Conservation (phyloP, 1,140 invertebrate genomes). For the Caenorhabditis brenneri region DNA sequence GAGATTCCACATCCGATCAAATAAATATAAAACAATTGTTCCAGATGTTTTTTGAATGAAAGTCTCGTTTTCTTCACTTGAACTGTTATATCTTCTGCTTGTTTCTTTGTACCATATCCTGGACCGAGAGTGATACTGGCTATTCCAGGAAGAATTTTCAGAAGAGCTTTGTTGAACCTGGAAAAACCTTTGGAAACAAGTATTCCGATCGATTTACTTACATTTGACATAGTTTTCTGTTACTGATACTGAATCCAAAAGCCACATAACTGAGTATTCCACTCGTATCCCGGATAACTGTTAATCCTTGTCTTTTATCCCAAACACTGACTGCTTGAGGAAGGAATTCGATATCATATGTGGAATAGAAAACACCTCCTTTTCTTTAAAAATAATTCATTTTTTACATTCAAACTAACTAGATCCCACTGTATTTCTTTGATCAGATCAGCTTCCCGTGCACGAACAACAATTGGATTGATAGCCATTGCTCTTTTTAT, state of each 20-base stretch:
- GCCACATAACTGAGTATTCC: slow-evolving; percentile 55
- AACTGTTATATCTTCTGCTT: slow-evolving; percentile 39
- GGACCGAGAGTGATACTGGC: slow-evolving; percentile 56
- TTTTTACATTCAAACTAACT: not conserved
- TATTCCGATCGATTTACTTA: not conserved
- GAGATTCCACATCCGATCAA: not conserved
- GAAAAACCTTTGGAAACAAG: not conserved
- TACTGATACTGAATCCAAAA: slow-evolving; percentile 54
- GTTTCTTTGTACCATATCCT: slow-evolving; percentile 51
- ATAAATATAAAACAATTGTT: slow-evolving; percentile 51
- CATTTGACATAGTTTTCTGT: slow-evolving; percentile 50
- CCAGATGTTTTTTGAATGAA: slow-evolving; percentile 47
- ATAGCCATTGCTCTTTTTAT: slow-evolving; percentile 35
- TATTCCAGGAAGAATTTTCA: slow-evolving; percentile 55
- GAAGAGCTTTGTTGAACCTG: slow-evolving; percentile 57
- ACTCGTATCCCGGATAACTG: slow-evolving; percentile 53
- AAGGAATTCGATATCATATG: slow-evolving; percentile 54
- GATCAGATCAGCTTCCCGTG: slow-evolving; percentile 34
- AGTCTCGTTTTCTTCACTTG: slow-evolving; percentile 44
- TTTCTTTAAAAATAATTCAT: not conserved
- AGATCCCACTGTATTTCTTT: slow-evolving; percentile 38
- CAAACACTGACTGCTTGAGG: slow-evolving; percentile 50
- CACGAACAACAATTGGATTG: slow-evolving; percentile 42
- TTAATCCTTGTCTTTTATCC: slow-evolving; percentile 49
- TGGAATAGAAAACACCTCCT: slow-evolving; percentile 57